These are phyloP conservation scores for Cryptomyrus ogoouensis DNA, from an alignment of 2,113 vertebrate species.

Conservation along the genomic window DNA sequence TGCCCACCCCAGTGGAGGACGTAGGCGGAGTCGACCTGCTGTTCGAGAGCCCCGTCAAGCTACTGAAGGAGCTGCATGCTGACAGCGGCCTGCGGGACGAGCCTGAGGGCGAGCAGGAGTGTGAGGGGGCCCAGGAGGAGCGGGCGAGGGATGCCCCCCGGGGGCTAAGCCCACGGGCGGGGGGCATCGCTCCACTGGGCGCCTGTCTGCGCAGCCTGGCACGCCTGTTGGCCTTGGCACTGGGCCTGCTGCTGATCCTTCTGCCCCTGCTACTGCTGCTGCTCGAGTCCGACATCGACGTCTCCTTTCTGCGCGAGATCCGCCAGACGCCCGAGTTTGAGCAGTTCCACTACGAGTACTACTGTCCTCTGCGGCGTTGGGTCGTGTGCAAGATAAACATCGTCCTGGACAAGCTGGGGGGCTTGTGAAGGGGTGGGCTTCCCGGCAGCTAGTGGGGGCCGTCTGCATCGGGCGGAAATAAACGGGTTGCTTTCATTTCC, in stretches of 20 bases:
- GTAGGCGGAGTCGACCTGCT: constrained; percentile 79
- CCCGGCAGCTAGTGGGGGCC: not conserved
- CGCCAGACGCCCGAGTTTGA: constrained; percentile 94
- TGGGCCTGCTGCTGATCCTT: constrained; percentile 72
- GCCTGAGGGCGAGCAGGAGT: constrained; percentile 70
- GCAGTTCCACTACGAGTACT: constrained; percentile 96
- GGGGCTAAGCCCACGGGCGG: constrained; percentile 65
- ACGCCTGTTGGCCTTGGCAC: constrained; percentile 76
- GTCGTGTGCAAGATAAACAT: constrained; percentile 80
- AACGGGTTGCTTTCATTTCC: constrained; percentile 13
- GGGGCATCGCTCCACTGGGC: constrained; percentile 74
- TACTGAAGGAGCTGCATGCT: constrained; percentile 74
- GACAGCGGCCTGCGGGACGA: constrained; percentile 84
- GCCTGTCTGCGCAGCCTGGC: constrained; percentile 80
- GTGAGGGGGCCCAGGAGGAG: constrained; percentile 73
- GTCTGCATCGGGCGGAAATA: not conserved
- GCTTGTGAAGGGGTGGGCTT: constrained; percentile 60
- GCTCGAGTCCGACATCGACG: constrained; percentile 90
- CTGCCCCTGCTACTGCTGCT: constrained; percentile 83
- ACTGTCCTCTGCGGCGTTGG: constrained; percentile 93
- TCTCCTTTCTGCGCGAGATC: constrained; percentile 95
- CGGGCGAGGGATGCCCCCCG: constrained; percentile 66
- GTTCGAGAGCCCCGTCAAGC: constrained; percentile 78
- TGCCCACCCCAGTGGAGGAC: constrained; percentile 84
- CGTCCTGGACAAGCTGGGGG: constrained; percentile 73